Evolutionary conservation across 1,140 invertebrate species (phyloP).

Genomic region (Sinella curviseta): DNA sequence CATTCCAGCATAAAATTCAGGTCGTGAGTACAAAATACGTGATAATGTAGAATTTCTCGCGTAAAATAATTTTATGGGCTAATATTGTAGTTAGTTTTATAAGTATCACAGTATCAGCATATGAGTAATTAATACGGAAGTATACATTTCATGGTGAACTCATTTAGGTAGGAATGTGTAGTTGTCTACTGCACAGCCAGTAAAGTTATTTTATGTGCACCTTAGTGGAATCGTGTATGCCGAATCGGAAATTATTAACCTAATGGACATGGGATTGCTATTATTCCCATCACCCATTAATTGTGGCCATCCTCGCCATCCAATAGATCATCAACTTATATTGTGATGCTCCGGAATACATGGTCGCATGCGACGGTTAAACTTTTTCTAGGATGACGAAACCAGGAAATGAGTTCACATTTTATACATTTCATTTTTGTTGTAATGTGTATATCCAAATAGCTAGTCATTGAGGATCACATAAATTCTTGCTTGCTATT

Average conservation of each 20-base stretch:
- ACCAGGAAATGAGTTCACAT: constrained; percentile 14
- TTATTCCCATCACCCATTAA: not conserved
- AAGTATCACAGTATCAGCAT: too few relatives aligned
- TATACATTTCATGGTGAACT: not conserved
- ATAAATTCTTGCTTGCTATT: not conserved
- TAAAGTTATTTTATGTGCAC: not conserved
- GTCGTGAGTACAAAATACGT: too few relatives aligned
- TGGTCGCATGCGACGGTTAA: not conserved
- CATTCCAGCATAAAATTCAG: too few relatives aligned
- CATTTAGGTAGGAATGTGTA: not conserved
- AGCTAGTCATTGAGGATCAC: too few relatives aligned
- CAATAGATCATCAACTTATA: too few relatives aligned
- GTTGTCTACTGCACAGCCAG: not conserved
- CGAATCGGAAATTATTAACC: not conserved
- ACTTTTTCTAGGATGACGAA: not conserved
- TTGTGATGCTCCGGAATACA: not conserved
- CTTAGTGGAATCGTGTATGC: not conserved
- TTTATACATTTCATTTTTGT: too few relatives aligned
- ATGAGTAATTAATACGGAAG: not conserved
- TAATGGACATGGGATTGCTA: not conserved
- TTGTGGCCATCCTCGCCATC: not conserved
- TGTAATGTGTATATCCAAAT: too few relatives aligned
- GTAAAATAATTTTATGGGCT: too few relatives aligned
- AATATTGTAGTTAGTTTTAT: too few relatives aligned
- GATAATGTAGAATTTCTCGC: too few relatives aligned